phyloP scores from a whole-genome alignment of 2,797 vertebrate species.

The Cryptoprocta ferox region DNA sequence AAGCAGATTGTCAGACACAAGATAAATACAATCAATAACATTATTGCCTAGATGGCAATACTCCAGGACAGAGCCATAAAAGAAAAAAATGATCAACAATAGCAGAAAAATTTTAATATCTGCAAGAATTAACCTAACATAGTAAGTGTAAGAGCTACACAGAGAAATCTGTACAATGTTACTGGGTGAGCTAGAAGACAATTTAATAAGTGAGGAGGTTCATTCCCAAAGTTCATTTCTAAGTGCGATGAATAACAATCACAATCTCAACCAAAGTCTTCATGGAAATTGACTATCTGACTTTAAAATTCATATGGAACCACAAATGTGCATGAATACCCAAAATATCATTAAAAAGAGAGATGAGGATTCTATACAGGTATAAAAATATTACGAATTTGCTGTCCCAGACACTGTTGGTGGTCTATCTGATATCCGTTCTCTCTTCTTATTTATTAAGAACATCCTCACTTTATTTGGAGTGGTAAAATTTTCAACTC shows the following conservation, averaged over 20 bases:
- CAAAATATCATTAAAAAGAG: background rate
- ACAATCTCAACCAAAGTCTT: background rate
- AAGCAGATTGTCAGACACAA: background rate
- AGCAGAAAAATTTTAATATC: background rate
- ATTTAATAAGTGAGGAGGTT: background rate
- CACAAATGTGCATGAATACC: background rate
- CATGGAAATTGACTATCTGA: background rate
- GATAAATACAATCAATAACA: background rate
- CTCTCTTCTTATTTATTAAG: background rate
- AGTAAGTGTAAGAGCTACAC: background rate
- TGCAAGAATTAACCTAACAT: background rate
- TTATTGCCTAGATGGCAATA: background rate
- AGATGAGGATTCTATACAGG: background rate
- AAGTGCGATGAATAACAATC: background rate
- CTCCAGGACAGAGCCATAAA: background rate
- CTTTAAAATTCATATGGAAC: background rate
- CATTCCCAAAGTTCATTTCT: background rate
- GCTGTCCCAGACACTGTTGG: accelerated
- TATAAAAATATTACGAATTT: background rate
- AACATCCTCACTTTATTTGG: background rate
- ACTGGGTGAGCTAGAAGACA: background rate
- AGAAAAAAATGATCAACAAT: background rate
- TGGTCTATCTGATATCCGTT: background rate
- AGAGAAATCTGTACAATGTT: background rate
- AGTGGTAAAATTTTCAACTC: background rate